These are phyloP conservation scores for Panagrolaimus sp. DNA, from an alignment of 1,140 invertebrate species.

Conservation along the genomic window DNA sequence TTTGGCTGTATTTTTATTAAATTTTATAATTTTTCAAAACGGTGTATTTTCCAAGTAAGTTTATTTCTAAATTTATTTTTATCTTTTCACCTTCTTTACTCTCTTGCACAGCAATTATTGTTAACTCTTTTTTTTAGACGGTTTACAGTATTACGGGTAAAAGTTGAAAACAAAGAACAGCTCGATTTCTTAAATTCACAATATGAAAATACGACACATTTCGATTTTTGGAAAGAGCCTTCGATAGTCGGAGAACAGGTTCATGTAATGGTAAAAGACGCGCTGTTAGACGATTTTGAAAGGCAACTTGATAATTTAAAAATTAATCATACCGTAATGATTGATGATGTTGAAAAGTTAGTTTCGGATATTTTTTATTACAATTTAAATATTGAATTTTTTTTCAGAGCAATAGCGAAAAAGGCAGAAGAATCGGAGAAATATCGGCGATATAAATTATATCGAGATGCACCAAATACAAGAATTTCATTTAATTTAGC, in stretches of 20 bases:
- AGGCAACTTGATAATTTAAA: conserved; percentile 32
- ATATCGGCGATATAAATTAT: neutral
- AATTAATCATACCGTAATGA: conserved; percentile 47
- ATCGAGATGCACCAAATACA: conserved; percentile 27
- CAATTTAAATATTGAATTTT: neutral
- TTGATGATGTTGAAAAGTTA: conserved; percentile 52
- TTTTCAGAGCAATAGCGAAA: conserved; percentile 39
- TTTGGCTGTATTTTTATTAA: too few species aligned
- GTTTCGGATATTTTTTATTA: neutral
- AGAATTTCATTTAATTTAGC: conserved; percentile 44
- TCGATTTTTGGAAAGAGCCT: conserved; percentile 48
- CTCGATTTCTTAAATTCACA: conserved; percentile 27
- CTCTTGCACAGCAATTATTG: too few species aligned
- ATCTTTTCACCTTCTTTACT: too few species aligned
- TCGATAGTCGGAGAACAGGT: conserved; percentile 37
- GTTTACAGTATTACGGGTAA: conserved; percentile 35
- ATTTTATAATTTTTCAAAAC: too few species aligned
- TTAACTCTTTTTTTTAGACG: conserved; percentile 26
- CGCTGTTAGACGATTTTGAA: conserved; percentile 20
- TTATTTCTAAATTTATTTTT: too few species aligned
- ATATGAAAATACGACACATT: conserved; percentile 36
- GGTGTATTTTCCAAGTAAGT: too few species aligned
- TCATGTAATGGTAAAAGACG: conserved; percentile 37
- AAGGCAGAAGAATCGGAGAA: conserved; percentile 26
- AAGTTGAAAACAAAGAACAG: conserved; percentile 29